Conservation (phyloP, 2,113 vertebrate genomes). For the Microtus montanus region DNA sequence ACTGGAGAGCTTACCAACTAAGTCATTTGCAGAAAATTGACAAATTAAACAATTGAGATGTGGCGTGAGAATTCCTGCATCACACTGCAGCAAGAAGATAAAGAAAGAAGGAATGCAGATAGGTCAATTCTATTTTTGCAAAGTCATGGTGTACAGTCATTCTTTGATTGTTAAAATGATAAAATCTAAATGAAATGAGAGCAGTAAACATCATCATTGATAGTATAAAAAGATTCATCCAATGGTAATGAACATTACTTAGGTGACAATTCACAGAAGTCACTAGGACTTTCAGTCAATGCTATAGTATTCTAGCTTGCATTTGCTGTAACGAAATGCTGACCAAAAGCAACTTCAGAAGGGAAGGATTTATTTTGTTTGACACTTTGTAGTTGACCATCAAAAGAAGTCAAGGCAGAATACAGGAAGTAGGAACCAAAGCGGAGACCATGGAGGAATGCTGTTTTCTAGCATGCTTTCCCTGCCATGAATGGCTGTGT, state of each 20-base stretch:
- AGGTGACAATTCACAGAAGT: background rate
- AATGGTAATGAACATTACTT: background rate
- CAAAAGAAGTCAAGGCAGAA: background rate
- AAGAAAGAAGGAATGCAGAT: background rate
- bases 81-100: background rate
- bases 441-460: background rate
- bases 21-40: background rate
- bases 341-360: background rate
- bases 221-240: background rate
- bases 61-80: background rate
- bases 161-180: background rate
- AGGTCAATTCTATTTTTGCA: background rate
- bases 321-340: background rate
- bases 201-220: background rate
- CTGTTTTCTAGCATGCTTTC: background rate
- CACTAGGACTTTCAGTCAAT: background rate
- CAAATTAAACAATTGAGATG: background rate
- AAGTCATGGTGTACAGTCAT: background rate
- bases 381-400: background rate
- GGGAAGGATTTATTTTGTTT: background rate
- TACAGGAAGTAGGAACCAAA: background rate
- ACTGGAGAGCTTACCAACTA: slow-evolving; percentile 29
- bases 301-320: background rate
- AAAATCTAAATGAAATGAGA: background rate
- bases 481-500: background rate